Base-by-base conservation (phyloP, 2,888 invertebrate genomes). In the Pocota personata region DNA sequence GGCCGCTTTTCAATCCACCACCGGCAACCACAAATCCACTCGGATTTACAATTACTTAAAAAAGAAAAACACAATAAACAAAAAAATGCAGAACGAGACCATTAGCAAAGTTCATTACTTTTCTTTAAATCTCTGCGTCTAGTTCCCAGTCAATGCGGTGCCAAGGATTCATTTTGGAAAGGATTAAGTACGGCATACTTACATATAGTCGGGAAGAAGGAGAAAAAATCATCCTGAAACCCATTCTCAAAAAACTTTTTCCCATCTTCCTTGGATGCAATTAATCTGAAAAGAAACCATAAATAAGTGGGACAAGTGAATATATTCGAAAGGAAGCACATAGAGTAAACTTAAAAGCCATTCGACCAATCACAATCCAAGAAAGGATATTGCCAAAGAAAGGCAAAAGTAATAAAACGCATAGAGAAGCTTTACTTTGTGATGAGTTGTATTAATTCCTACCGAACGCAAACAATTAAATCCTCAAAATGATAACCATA, bases 41-140 rank as follows among this genome's bases (percentile, higher is more conserved):
- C 46, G 66, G 46, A 64, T 67, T 77, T 77, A 60, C 46, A 72
- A 77, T 71, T 66, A 69, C 62, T 78, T 58, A 24, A 16, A 35
- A 24, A 40, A 27, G 35, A 46, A 21, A 40, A 27, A 55, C 55
- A 16, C 55, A 64, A 27, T 67, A 12, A 32, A 50, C 27, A 60
- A 60, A 27, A 60, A 27, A 43, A 12, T 27, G 32, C n/a, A 27
- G 8, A 52, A 21, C 2, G 8, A 8, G n/a, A 27, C 82, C 82
- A 83, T 72, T 72, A 73, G 58, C 30, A 14, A 50, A 60, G 37
- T 66, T 78, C 73, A 78, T 83, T 83, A 78, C 27, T 60, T 83
- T 69, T 30, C 48, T 62, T 82, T 37, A 67, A 75, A 21, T 55
- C 43, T 12, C 62, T n/a, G 32, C 16, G 16, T 12, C 19, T 7